Conservation (phyloP, 2,888 invertebrate genomes). For the Empis stercorea region DNA sequence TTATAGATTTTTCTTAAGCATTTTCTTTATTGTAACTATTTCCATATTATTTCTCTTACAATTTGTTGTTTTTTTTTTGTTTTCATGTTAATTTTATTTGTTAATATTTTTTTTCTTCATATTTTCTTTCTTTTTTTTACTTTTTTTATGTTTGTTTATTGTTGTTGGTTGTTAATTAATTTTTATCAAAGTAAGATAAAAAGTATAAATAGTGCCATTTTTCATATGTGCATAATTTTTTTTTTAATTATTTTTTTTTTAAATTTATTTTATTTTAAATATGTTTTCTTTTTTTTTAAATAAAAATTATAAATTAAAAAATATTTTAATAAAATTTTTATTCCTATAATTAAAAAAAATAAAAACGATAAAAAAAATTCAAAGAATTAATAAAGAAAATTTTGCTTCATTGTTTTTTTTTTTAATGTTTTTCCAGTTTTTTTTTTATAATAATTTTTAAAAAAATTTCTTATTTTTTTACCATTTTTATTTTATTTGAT, state of each 20-base stretch:
- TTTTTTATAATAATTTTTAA: background rate
- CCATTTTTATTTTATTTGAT: background rate
- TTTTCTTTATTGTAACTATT: slow-evolving; percentile 3
- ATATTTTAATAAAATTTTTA: background rate
- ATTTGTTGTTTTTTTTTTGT: background rate
- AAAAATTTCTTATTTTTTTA: background rate
- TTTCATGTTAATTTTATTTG: background rate
- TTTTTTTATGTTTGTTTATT: background rate
- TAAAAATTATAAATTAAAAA: background rate
- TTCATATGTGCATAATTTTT: slow-evolving; percentile 1
- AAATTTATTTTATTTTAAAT: background rate
- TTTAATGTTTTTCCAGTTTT: background rate
- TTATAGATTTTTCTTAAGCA: slow-evolving; percentile 2
- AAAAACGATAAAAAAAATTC: too few species aligned
- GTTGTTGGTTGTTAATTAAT: background rate
- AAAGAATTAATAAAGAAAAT: too few species aligned
- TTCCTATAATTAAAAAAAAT: background rate
- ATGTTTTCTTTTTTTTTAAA: background rate
- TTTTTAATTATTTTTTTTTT: background rate
- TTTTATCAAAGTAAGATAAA: slow-evolving; percentile 3
- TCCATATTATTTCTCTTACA: background rate
- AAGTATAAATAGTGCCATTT: slow-evolving; percentile 3
- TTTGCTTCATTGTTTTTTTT: background rate
- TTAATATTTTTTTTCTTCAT: background rate
- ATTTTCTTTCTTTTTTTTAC: background rate